Conservation (phyloP, 1,140 invertebrate genomes). For the Platyura marginata region DNA sequence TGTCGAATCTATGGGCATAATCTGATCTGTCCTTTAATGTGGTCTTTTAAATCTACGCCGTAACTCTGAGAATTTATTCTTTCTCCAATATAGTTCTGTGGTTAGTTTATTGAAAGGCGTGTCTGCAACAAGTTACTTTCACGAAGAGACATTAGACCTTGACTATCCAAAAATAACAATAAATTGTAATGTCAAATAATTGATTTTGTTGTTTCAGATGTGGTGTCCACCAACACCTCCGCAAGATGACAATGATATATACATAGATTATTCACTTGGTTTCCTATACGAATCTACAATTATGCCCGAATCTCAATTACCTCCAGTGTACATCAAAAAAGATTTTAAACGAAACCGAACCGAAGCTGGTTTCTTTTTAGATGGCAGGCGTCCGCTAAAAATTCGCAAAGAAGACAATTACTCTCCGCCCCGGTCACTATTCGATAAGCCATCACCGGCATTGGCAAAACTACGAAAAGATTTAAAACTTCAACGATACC, state of each 20-base stretch:
- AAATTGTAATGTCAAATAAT: slow-evolving; percentile 1
- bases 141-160: not conserved
- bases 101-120: not conserved
- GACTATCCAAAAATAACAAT: not conserved
- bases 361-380: slow-evolving; percentile 33
- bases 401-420: slow-evolving; percentile 56
- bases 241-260: slow-evolving; percentile 75
- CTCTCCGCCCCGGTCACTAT: slow-evolving; percentile 64
- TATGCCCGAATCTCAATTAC: slow-evolving; percentile 68
- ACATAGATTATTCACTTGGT: slow-evolving; percentile 66
- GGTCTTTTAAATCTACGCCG: too few relatives aligned
- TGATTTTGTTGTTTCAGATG: slow-evolving; percentile 42
- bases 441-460: slow-evolving; percentile 66
- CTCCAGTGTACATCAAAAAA: slow-evolving; percentile 68
- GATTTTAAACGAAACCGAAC: slow-evolving; percentile 53
- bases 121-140: not conserved
- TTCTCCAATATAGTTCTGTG: too few relatives aligned
- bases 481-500: slow-evolving; percentile 53
- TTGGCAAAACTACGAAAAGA: slow-evolving; percentile 60
- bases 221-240: slow-evolving; percentile 92
- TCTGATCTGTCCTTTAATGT: too few relatives aligned
- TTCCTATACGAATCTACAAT: slow-evolving; percentile 70
- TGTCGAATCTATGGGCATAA: too few relatives aligned
- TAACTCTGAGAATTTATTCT: too few relatives aligned
- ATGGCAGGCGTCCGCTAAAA: slow-evolving; percentile 38